Percentiles rank a stretch among this genome's conserved stretches.
These are phyloP conservation scores for Callipepla californica DNA, from an alignment of 2,113 vertebrate species.

Conservation along the genomic window DNA sequence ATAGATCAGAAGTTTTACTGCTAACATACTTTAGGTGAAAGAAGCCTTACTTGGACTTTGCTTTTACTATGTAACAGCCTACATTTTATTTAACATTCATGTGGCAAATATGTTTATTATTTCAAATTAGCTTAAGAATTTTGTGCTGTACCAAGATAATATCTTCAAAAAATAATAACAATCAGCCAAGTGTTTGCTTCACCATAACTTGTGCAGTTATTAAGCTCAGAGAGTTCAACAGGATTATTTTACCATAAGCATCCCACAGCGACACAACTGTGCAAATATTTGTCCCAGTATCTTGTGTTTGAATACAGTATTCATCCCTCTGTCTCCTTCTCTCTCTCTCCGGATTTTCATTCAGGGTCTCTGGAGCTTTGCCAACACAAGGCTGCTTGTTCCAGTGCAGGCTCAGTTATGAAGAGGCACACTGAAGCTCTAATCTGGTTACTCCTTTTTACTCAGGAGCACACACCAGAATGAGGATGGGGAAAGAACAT, in stretches of 20 bases:
- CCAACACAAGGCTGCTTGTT: accelerated
- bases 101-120: slow-evolving; percentile 12
- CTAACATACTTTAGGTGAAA: neutral
- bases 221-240: neutral
- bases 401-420: neutral
- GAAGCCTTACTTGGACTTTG: neutral
- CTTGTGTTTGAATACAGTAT: neutral
- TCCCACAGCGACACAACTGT: neutral
- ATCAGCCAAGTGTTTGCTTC: neutral
- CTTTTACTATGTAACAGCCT: neutral
- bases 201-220: neutral
- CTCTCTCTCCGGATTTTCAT: neutral
- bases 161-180: neutral
- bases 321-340: neutral
- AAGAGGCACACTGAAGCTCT: neutral
- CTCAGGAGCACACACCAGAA: neutral
- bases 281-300: neutral
- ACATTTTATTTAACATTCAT: neutral
- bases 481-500: neutral
- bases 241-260: slow-evolving; percentile 26
- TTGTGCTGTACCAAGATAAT: neutral
- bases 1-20: neutral
- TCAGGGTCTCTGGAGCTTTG: slow-evolving; percentile 14
- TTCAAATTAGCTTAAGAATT: neutral
- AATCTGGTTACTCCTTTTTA: slow-evolving; percentile 24